A percentile compares a stretch with the other conserved stretches of the same genome.
Evolutionary conservation across 2,888 invertebrate genomes (phyloP).

Genomic region (Scrobipalpa costella): DNA sequence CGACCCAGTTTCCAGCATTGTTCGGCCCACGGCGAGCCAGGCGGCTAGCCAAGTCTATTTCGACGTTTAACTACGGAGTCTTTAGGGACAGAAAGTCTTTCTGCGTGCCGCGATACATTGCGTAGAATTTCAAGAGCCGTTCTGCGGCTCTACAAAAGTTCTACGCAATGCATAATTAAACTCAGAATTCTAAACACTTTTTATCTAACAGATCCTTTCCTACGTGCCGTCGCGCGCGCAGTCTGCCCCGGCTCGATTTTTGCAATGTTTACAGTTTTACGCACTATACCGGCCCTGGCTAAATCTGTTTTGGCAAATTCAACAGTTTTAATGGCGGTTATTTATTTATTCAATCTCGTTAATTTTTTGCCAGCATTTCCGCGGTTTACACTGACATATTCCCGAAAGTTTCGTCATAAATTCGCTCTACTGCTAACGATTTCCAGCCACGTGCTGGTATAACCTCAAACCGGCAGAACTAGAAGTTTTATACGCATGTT

Average conservation of each 20-base stretch:
- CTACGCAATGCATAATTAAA: too few relatives aligned
- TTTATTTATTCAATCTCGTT: constrained; percentile 1
- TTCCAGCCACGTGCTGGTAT: constrained; percentile 2
- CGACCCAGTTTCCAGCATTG: constrained; percentile 77
- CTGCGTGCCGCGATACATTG: too few relatives aligned
- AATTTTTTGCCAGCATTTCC: background rate
- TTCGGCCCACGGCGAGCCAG: constrained; percentile 60
- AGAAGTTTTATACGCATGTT: too few relatives aligned
- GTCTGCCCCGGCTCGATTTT: constrained; percentile 63
- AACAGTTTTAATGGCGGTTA: background rate
- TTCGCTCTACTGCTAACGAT: background rate
- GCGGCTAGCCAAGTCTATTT: constrained; percentile 78
- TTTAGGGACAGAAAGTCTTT: too few relatives aligned
- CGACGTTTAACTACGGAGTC: constrained; percentile 60
- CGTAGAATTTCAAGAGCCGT: too few relatives aligned
- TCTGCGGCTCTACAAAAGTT: too few relatives aligned
- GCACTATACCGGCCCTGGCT: background rate
- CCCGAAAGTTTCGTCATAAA: background rate
- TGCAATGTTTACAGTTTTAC: constrained; percentile 62
- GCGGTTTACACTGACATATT: background rate
- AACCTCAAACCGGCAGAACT: background rate
- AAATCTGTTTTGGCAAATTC: constrained; percentile 7
- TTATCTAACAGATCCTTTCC: too few relatives aligned
- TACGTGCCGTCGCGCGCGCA: constrained; percentile 56
- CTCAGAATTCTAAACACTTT: too few relatives aligned